These are phyloP conservation scores for Lophius americanus DNA, from an alignment of 2,797 vertebrate species.

Conservation along the genomic window DNA sequence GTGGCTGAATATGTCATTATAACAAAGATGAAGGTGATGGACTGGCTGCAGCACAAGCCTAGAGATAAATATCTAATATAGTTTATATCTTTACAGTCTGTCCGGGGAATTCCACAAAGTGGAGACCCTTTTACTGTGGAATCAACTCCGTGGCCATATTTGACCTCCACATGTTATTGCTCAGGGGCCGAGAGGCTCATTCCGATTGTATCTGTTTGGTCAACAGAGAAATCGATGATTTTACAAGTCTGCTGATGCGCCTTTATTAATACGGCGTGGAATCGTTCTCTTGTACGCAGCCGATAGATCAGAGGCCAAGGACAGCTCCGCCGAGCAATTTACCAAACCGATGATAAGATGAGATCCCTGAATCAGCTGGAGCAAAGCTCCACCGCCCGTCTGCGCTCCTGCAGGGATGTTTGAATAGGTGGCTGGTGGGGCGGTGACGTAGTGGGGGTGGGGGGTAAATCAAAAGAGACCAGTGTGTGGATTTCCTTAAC, in stretches of 20 bases:
- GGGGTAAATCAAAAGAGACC: conserved; percentile 74
- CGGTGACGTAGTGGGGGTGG: not conserved
- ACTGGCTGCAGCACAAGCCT: conserved; percentile 19
- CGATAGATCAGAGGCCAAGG: conserved; percentile 53
- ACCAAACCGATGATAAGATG: conserved; percentile 47
- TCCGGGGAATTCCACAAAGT: conserved; percentile 58
- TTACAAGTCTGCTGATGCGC: conserved; percentile 27
- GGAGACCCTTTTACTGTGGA: conserved; percentile 70
- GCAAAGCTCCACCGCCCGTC: conserved; percentile 37
- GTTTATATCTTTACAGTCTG: conserved; percentile 48
- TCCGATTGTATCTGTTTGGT: conserved; percentile 55
- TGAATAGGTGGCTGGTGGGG: conserved; percentile 13
- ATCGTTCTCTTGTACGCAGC: conserved; percentile 39
- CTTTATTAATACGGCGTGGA: conserved; percentile 45
- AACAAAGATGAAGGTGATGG: conserved; percentile 32
- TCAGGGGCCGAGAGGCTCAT: conserved; percentile 65
- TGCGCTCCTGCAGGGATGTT: conserved; percentile 23
- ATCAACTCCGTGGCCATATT: conserved; percentile 58
- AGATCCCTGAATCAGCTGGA: conserved; percentile 43
- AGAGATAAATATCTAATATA: conserved; percentile 62
- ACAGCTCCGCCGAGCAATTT: conserved; percentile 17
- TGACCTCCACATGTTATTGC: conserved; percentile 78
- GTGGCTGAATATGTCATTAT: conserved; percentile 11
- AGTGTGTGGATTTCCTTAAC: conserved; percentile 76
- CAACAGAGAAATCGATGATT: conserved; percentile 47